Evolutionary conservation across 2,888 invertebrate species (phyloP).

Genomic region (Cerceris rybyensis): DNA sequence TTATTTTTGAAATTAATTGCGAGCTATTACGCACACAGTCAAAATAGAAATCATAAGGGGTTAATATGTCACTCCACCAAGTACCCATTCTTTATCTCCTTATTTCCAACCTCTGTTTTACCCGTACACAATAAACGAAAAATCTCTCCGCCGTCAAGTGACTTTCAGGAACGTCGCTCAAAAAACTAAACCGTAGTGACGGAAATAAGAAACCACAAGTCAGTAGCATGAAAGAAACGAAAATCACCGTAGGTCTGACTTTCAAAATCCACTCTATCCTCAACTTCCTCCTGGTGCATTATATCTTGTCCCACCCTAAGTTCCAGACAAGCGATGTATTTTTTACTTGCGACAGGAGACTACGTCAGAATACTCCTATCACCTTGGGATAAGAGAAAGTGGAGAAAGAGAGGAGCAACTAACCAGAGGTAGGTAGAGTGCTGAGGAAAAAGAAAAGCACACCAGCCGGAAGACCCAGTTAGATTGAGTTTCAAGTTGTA

Average conservation of each 20-base stretch:
- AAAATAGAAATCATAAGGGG: no score
- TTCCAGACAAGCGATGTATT: no score
- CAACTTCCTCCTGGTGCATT: neutral
- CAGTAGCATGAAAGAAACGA: neutral
- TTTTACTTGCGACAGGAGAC: no score
- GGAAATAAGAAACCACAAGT: neutral
- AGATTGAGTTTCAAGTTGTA: slow-evolving; percentile 78
- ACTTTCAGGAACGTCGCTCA: neutral
- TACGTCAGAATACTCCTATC: neutral
- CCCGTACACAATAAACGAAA: no score
- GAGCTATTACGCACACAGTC: no score
- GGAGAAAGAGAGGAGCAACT: neutral
- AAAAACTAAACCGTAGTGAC: neutral
- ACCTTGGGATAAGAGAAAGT: slow-evolving; percentile 1
- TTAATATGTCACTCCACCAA: no score
- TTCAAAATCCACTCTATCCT: neutral
- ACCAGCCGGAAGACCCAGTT: slow-evolving; percentile 61
- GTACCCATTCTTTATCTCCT: no score
- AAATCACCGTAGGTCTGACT: neutral
- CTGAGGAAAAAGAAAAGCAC: slow-evolving; percentile 18
- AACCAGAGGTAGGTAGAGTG: neutral
- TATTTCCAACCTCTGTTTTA: no score
- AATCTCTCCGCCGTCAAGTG: no score
- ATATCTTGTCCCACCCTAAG: neutral
- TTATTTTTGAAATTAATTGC: no score